These are phyloP conservation scores for Echinarachnius parma DNA, from an alignment of 53 echinoderm and acorn worm genomes.

Conservation along the genomic window DNA sequence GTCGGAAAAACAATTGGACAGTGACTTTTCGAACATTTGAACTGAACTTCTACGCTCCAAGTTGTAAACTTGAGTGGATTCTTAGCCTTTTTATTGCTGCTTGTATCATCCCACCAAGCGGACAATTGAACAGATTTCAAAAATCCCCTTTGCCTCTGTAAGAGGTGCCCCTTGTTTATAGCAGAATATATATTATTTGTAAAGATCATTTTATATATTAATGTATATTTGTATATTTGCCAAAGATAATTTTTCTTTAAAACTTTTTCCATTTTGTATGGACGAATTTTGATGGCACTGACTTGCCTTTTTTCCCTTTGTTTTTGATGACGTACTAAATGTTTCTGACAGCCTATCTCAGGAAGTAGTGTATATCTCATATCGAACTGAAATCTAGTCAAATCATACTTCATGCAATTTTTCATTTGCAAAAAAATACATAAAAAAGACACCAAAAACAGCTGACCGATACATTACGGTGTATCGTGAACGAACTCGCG, in stretches of 20 bases:
- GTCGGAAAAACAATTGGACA: not conserved
- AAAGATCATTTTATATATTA: constrained; percentile 78
- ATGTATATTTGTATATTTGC: constrained; percentile 98
- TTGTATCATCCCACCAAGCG: constrained; percentile 44
- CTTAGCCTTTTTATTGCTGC: constrained; percentile 45
- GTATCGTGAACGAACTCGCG: too few relatives aligned
- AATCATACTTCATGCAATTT: constrained; percentile 37
- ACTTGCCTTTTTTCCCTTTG: constrained; percentile 56
- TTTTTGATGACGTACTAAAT: constrained; percentile 34
- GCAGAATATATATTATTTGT: constrained; percentile 70
- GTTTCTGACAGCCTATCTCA: constrained; percentile 46
- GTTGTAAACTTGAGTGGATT: constrained; percentile 34
- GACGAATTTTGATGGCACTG: constrained; percentile 31
- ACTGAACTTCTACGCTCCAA: constrained; percentile 6
- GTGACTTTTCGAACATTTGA: constrained; percentile 39
- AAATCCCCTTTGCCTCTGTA: constrained; percentile 49
- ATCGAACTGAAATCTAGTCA: constrained; percentile 37
- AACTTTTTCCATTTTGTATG: constrained; percentile 46
- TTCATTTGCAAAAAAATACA: constrained; percentile 23
- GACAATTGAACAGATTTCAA: constrained; percentile 21
- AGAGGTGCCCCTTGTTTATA: constrained; percentile 71
- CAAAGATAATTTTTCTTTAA: constrained; percentile 75
- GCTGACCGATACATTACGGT: too few relatives aligned
- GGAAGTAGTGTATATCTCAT: constrained; percentile 38
- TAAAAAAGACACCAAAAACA: not conserved